These are phyloP conservation scores for Polydrusus cervinus DNA, from an alignment of 2,888 invertebrate species.

Conservation along the genomic window DNA sequence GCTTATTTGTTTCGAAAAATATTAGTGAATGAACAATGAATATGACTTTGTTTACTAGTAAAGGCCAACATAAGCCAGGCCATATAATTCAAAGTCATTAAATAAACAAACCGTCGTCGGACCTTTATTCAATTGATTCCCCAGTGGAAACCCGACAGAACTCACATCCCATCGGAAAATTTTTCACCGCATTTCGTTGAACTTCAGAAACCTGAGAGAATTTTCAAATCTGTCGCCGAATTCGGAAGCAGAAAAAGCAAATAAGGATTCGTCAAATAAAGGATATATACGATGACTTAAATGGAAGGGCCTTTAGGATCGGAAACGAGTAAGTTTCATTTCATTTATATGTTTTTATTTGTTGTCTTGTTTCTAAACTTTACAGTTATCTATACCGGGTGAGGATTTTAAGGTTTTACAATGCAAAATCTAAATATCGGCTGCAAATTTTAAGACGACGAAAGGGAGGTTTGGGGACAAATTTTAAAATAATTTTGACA, in stretches of 20 bases:
- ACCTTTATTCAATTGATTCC: slow-evolving; percentile 29
- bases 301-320: not conserved
- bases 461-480: too few species aligned
- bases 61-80: not conserved
- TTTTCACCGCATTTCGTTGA: slow-evolving; percentile 12
- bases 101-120: slow-evolving; percentile 24
- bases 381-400: too few species aligned
- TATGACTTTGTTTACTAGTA: not conserved
- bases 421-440: too few species aligned
- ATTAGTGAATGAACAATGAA: too few species aligned
- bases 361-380: too few species aligned
- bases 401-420: too few species aligned
- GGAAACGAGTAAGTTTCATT: not conserved
- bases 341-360: not conserved
- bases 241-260: slow-evolving; percentile 15
- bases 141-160: slow-evolving; percentile 7
- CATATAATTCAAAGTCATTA: slow-evolving; percentile 10
- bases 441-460: too few species aligned
- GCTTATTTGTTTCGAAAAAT: too few species aligned
- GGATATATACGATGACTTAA: slow-evolving; percentile 9
- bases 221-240: slow-evolving; percentile 20
- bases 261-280: slow-evolving; percentile 24
- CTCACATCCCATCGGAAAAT: slow-evolving; percentile 5
- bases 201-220: slow-evolving; percentile 18
- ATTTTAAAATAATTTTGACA: too few species aligned